These are phyloP conservation scores for Oreochromis spilurus DNA, from an alignment of 2,113 vertebrate species.

Conservation along the genomic window DNA sequence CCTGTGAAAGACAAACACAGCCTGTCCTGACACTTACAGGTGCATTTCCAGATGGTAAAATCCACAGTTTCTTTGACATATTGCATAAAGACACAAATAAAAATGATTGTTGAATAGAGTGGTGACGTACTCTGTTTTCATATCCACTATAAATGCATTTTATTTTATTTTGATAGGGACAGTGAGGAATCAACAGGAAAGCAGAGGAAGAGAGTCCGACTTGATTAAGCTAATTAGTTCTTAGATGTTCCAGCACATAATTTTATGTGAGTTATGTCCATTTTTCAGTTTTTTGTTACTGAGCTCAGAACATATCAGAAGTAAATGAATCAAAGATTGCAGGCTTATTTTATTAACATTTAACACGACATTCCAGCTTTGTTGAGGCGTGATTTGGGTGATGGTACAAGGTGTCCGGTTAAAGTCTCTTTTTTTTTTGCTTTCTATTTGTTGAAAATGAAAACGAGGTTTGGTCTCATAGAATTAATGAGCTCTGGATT, in stretches of 20 bases:
- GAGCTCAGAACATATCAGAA: background rate
- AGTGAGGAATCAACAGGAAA: background rate
- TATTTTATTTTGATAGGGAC: background rate
- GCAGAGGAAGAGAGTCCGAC: background rate
- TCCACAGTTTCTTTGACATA: no score
- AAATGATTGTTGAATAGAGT: background rate
- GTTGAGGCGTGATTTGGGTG: background rate
- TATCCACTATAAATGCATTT: background rate
- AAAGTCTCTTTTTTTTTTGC: background rate
- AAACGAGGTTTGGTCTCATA: background rate
- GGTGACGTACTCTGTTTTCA: background rate
- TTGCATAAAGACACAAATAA: no score
- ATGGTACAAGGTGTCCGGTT: background rate
- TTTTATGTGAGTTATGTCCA: background rate
- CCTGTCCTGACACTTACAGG: background rate
- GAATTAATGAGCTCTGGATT: background rate
- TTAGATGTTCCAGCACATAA: no score
- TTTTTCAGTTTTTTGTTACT: background rate
- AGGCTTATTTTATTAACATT: background rate
- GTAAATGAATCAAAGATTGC: accelerated
- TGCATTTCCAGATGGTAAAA: no score
- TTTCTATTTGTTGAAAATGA: background rate
- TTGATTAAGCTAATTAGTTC: background rate
- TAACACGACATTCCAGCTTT: background rate
- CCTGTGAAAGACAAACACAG: background rate